Evolutionary conservation across 1,140 invertebrate genomes (phyloP).

Genomic region (Mycetomoellerius zeteki): DNA sequence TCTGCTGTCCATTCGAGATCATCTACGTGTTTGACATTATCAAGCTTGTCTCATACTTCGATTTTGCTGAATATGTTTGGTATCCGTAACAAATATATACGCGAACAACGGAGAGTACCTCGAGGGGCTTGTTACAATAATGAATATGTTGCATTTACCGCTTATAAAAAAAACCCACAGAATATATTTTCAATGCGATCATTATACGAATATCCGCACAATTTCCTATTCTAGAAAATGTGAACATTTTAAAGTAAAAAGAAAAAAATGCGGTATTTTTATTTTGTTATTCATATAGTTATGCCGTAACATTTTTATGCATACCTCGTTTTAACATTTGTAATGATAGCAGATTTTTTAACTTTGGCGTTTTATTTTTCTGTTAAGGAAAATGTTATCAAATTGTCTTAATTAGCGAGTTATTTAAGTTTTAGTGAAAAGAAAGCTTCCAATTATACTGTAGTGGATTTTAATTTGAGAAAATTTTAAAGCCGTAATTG

Average conservation of each 20-base stretch:
- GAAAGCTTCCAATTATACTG: constrained; percentile 30
- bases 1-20: constrained; percentile 38
- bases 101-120: constrained; percentile 16
- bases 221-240: neutral
- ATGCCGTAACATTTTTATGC: neutral
- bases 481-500: constrained; percentile 39
- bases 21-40: constrained; percentile 31
- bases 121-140: constrained; percentile 2
- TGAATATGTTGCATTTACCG: constrained; percentile 20
- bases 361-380: neutral
- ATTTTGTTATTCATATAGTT: neutral
- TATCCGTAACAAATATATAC: constrained; percentile 42
- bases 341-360: neutral
- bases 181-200: neutral
- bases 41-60: constrained; percentile 7
- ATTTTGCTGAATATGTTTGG: constrained; percentile 54
- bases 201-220: neutral
- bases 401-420: constrained; percentile 54
- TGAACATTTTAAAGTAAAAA: neutral
- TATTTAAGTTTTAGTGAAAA: constrained; percentile 50
- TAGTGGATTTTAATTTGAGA: constrained; percentile 28
- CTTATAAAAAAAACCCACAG: neutral
- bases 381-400: constrained; percentile 12
- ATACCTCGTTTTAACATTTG: neutral
- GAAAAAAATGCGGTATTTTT: neutral